Evolutionary conservation across 2,113 vertebrate genomes (phyloP), one percentile per base, ranked within the genome.

Genomic region (Columba livia): DNA sequence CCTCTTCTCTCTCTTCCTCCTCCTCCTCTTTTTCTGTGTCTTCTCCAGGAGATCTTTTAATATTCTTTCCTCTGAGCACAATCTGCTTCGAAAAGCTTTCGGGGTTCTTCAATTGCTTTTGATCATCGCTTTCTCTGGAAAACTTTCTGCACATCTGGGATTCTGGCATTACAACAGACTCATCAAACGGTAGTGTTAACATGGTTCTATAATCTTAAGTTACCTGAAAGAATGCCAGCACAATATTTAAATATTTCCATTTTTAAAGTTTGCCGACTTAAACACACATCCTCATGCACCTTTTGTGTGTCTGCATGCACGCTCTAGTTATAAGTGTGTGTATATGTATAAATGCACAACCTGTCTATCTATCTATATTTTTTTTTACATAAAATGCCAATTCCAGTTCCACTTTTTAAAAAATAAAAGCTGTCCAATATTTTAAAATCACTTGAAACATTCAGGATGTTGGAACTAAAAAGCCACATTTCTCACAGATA

Each of bases 141-240:
- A 99, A 99, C 97, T 98, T 99, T 98, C 98, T 98, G 97, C 99
- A 99, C 90, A 99, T 99, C 97, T 99, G 98, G 94, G 99, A 98
- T 95, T 99, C 99, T 95, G 98, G 98, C 98, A 99, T 99, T 98
- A 98, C 96, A 97, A 98, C 99, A 98, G 98, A 98, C 96, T 99
- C 99, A 97, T 99, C 99, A 98, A 99, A 99, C n/a, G 99, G 99
- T 98, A 99, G 98, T 44, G 99, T 99, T 98, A 99, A 97, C 99
- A 99, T 99, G 98, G 98, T 98, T 98, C 98, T 99, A 97, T 89
- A 96, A 95, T 96, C 89, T 98, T 97, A 98, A 96, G 96, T 97
- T 95, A 98, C 98, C 98, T 98, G 98, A 98, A 98, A 98, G 96
- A 98, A 97, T 98, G 95, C 94, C 97, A 98, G 97, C 95, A 98